Base-by-base conservation (phyloP, 2,888 invertebrate species). In the Bombylius discolor region DNA sequence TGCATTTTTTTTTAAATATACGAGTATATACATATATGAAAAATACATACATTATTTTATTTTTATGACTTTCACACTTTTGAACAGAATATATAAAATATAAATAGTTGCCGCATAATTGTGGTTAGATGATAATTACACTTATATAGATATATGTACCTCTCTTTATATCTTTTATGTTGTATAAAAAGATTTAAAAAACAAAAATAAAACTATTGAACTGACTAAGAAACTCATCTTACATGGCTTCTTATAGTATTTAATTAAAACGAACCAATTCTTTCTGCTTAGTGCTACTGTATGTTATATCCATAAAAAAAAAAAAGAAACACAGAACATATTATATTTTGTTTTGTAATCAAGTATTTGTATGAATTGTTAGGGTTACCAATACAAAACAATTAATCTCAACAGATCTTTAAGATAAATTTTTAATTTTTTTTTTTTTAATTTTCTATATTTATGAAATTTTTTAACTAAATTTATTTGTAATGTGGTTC, bases 201-300 rank as follows among this genome's bases (percentile, higher is more conserved):
- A 36, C 1, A 36, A 36, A 8, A 36, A 36, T 4, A 36, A 36
- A 36, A 36, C 36, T 3, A 36, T 36, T 36, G 36, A 36, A 36
- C 6, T 8, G 6, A 36, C 9, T 8, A 36, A 36, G 7, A 36
- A 11, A 47, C 13, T 36, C 4, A 12, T 31, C 47, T 14, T 13
- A 46, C 7, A 7, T 46, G 14, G 47, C 44, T 47, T n/a, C 47
- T 47, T 48, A 47, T 47, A 39, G 44, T 47, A 34, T 51, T 47
- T 56, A 56, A 56, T 56, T 56, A 56, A 56, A 56, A 48, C 55
- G 51, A 56, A 51, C 55, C 55, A 56, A 56, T 55, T 55, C 50
- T 31, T 48, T 39, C 42, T 7, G 51, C 55, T 56, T 42, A 42
- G 11, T 42, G 51, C 55, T 52, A 51, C 44, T 47, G 47, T 51